Evolutionary conservation across 2,113 vertebrate species (phyloP).

Genomic region (Cyanoramphus novaezelandiae): DNA sequence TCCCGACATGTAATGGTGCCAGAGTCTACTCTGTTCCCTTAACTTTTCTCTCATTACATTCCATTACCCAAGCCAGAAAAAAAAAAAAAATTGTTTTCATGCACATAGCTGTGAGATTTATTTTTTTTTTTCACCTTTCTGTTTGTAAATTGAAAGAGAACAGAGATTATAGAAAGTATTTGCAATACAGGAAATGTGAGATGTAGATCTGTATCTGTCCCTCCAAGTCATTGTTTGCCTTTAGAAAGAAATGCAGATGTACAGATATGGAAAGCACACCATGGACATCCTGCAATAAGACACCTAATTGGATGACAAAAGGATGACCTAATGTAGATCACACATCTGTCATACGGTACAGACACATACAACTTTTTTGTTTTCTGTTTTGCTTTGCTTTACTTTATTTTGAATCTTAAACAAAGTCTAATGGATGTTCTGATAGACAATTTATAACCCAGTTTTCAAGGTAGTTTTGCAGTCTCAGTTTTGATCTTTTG

Average conservation of each 20-base stretch:
- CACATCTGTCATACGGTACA: background rate
- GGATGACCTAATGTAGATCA: background rate
- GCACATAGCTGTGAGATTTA: background rate
- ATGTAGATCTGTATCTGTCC: background rate
- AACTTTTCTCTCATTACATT: background rate
- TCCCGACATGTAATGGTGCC: background rate
- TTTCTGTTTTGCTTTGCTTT: background rate
- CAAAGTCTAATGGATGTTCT: background rate
- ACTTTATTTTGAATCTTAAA: background rate
- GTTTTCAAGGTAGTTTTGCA: background rate
- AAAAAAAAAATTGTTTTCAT: background rate
- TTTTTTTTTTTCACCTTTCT: background rate
- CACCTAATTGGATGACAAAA: background rate
- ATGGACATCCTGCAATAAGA: background rate
- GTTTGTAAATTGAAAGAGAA: background rate
- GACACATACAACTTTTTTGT: background rate
- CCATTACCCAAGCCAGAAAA: background rate
- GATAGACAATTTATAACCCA: background rate
- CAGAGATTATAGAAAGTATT: background rate
- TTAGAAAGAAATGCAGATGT: background rate
- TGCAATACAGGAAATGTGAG: background rate
- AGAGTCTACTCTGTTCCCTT: background rate
- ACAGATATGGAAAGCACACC: background rate
- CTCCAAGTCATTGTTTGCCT: background rate
- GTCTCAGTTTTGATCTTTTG: background rate